These are phyloP conservation scores for Diglossa cyanea DNA, from an alignment of 2,797 vertebrate species.

Conservation along the genomic window DNA sequence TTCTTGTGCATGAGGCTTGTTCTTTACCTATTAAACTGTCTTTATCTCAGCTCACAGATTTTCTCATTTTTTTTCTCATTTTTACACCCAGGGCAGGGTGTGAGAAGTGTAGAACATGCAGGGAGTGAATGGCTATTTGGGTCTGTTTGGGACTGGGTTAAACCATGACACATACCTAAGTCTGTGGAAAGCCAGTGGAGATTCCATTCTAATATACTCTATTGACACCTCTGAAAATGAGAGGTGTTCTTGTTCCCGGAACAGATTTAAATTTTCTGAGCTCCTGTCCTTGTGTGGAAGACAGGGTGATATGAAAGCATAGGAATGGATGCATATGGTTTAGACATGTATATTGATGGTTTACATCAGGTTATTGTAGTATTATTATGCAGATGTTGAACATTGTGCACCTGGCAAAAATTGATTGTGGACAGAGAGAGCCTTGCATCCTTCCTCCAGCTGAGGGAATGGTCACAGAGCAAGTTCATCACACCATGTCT, in stretches of 20 bases:
- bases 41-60: not conserved
- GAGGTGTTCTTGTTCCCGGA: not conserved
- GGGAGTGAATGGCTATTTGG: too few relatives aligned
- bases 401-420: not conserved
- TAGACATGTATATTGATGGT: not conserved
- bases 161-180: not conserved
- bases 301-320: not conserved
- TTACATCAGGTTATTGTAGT: not conserved
- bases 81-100: not conserved
- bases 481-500: not conserved
- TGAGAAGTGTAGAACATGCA: rapidly evolving
- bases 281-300: not conserved
- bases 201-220: not conserved
- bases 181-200: not conserved
- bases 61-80: not conserved
- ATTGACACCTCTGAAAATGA: not conserved
- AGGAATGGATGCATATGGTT: not conserved
- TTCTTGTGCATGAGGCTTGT: not conserved
- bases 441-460: not conserved
- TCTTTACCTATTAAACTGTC: not conserved
- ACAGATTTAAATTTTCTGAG: not conserved
- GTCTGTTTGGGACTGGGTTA: not conserved
- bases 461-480: rapidly evolving
- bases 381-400: not conserved
- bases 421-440: not conserved